Evolutionary conservation across 2,888 invertebrate species (phyloP), one percentile per base, ranked within the genome.

Genomic region (Lasioglossum pauxillum): DNA sequence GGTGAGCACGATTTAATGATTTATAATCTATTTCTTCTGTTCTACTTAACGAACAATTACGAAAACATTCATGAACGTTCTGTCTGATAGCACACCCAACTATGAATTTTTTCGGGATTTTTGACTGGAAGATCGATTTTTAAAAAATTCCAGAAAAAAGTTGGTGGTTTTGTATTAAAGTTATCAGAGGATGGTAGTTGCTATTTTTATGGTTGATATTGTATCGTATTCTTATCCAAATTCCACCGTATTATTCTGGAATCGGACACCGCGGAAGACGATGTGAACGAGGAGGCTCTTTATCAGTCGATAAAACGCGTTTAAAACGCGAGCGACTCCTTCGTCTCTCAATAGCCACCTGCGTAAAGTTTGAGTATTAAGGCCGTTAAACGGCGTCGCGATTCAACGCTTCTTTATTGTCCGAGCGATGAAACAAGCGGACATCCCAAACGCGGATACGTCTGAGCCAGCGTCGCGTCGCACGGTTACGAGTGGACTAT

Each of bases 171-270:
- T 49, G 1, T 49, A 5, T 49, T 7, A 2, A 19, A 49, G 49
- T 49, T 49, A 2, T 49, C 49, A 7, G 49, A 5, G 49, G 5
- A 46, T 14, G 16, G 16, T 46, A 16, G 49, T 23, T 23, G 53
- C 5, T 19, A 19, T 49, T 19, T 49, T 49, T 49, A 19, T 23
- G 19, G 2, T 49, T 1, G 44, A 14, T 14, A 0, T 12, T 12
- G 14, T 44, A 44, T 46, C 0, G 46, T 49, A 49, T 49, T 19
- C 46, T 49, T 19, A 16, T 49, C 5, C 2, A 53, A 23, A 19
- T 49, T 49, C 19, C 49, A 23, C 53, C 53, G 5, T 73, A 64
- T 81, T 81, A 64, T 38, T n/a, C 19, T 67, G 82, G 67, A 90
- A 90, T 84, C 75, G 71, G 14, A 16, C 19, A 57, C 57, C 71